These are phyloP conservation scores for Amphilophus citrinellus DNA, from an alignment of 2,113 vertebrate genomes.

Conservation along the genomic window DNA sequence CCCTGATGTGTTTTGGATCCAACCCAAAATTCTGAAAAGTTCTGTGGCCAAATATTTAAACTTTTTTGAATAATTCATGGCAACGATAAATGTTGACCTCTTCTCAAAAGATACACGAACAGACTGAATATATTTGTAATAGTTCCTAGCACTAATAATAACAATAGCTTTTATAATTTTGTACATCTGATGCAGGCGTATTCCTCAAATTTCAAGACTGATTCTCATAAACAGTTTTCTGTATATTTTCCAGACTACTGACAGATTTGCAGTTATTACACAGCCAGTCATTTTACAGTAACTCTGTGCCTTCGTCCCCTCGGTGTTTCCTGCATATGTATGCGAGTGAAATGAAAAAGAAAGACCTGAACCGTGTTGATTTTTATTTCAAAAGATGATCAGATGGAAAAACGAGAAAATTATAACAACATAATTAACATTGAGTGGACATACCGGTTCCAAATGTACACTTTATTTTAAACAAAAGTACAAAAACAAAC, in stretches of 20 bases:
- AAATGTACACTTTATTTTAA: slow-evolving; percentile 96
- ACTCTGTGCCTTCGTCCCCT: neutral
- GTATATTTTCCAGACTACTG: neutral
- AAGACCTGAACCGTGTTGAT: neutral
- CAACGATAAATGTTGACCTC: slow-evolving; percentile 5
- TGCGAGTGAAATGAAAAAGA: neutral
- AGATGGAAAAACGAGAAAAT: slow-evolving; percentile 11
- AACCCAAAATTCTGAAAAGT: neutral
- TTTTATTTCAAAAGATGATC: slow-evolving; percentile 29
- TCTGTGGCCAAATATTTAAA: neutral
- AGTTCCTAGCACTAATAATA: neutral
- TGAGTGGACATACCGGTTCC: slow-evolving; percentile 63
- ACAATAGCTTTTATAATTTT: neutral
- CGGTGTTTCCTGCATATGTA: neutral
- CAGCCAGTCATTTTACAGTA: neutral
- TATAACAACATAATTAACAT: slow-evolving; percentile 40
- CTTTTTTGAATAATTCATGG: neutral
- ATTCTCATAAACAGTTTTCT: neutral
- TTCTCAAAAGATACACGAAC: neutral
- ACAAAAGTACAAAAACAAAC: slow-evolving; percentile 92
- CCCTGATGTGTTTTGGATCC: neutral
- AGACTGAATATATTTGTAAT: neutral
- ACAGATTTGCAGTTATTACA: neutral
- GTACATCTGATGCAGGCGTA: neutral
- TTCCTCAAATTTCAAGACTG: neutral